Base-by-base conservation (phyloP, 2,888 invertebrate species). In the Eurois occulta region DNA sequence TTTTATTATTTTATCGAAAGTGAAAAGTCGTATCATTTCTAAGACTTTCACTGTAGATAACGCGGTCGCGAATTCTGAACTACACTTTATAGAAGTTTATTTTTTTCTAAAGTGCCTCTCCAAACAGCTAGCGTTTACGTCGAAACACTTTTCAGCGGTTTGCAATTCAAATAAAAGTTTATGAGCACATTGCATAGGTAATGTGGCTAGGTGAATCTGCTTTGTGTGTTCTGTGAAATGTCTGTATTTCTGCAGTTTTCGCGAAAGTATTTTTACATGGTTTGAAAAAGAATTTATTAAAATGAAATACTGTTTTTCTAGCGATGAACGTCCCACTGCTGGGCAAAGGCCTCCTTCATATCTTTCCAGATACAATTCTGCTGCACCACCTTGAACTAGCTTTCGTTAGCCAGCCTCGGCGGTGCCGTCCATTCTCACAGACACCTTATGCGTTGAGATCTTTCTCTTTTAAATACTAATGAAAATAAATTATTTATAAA, bases 91-190 rank as follows among this genome's bases (percentile, higher is more conserved):
- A 80, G 80, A 81, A 89, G 86, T 58, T 90, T 91, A 91, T 90
- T 90, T 91, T 91, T 92, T 90, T 91, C 91, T 84, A 86, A 91
- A 92, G 91, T 89, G 67, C 73, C 68, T 72, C 78, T 81, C 24
- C 83, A 85, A 79, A 81, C 87, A 89, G 87, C 91, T 89, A 93
- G 89, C 89, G 90, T 93, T 92, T 90, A 89, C 88, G 88, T 87
- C 35, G 85, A 89, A 91, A 90, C 87, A 91, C 84, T 90, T 91
- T 91, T 88, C 90, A 90, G 88, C 83, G 88, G 89, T 90, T 91
- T 89, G 89, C 89, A 91, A 83, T 86, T 83, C 85, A 80, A 89
- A 89, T 88, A 86, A 86, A 87, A 78, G 64, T 80, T 78, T 79
- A 86, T 83, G 78, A 77, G 77, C 64, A 78, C 74, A 71, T 76